A percentile compares a stretch with the other conserved stretches of the same genome.
phyloP scores from a whole-genome alignment of 2,888 invertebrate species.

The Harpalus rufipes region DNA sequence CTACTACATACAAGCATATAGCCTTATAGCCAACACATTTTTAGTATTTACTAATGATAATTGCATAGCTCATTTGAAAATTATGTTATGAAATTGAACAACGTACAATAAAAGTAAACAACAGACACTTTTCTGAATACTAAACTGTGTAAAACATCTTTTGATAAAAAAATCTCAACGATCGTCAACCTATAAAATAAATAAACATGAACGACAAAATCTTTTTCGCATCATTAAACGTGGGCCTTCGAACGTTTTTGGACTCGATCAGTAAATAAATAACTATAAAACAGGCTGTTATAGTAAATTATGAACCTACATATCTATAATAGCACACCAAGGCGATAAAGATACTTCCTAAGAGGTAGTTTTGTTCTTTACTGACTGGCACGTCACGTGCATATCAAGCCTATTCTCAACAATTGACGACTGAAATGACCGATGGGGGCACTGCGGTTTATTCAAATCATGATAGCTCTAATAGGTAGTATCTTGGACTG shows the following conservation, averaged over 20 bases:
- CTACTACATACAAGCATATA: constrained; percentile 7
- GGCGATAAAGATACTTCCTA: too few relatives aligned
- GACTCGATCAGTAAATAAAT: constrained; percentile 28
- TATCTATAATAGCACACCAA: too few relatives aligned
- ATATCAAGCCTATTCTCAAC: too few relatives aligned
- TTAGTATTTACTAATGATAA: constrained; percentile 39
- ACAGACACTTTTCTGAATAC: constrained; percentile 1
- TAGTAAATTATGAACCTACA: constrained; percentile 1
- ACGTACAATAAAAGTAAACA: background rate
- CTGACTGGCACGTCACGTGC: too few relatives aligned
- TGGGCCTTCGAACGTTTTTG: constrained; percentile 11
- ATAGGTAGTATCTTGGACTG: too few relatives aligned
- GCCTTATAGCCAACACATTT: constrained; percentile 23
- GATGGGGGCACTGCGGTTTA: too few relatives aligned
- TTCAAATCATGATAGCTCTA: too few relatives aligned
- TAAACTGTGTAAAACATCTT: constrained; percentile 25
- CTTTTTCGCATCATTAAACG: constrained; percentile 48
- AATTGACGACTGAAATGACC: too few relatives aligned
- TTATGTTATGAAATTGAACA: background rate
- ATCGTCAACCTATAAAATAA: constrained; percentile 14
- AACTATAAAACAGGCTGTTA: constrained; percentile 47
- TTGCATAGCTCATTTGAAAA: constrained; percentile 9
- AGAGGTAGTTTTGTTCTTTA: too few relatives aligned
- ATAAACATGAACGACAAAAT: constrained; percentile 37
- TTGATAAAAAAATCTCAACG: background rate